phyloP scores from a whole-genome alignment of 92 coral and sea anemone genomes.

The Chrysogorgia sp. region DNA sequence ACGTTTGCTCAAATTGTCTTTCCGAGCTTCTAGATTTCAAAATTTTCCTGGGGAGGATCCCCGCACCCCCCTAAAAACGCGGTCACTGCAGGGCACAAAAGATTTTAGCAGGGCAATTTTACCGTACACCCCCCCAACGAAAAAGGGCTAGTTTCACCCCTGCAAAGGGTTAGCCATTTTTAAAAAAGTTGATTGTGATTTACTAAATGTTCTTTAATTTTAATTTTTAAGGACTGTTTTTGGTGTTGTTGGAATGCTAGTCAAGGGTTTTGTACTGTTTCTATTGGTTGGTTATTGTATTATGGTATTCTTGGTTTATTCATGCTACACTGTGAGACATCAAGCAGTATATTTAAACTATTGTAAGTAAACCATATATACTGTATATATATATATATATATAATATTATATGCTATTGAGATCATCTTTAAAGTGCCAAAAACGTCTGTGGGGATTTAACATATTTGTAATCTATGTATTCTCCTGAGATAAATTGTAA shows the following conservation, averaged over 20 bases:
- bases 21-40: no score
- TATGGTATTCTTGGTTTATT: constrained; percentile 63
- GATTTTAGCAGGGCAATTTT: no score
- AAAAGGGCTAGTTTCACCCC: background rate
- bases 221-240: constrained; percentile 27
- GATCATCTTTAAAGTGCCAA: background rate
- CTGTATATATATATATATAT: background rate
- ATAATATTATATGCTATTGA: background rate
- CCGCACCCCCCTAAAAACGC: no score
- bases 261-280: constrained; percentile 23
- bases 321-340: constrained; percentile 68
- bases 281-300: constrained; percentile 35
- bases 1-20: no score
- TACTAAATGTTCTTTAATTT: background rate
- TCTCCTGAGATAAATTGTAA: no score
- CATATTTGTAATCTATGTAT: no score
- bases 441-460: no score
- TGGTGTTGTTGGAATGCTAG: background rate
- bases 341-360: constrained; percentile 74
- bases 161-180: background rate
- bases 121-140: no score
- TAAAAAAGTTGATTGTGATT: no score
- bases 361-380: constrained; percentile 53
- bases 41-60: no score
- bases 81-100: no score